phyloP scores from a whole-genome alignment of 30 jellyfish, hydroid and myxozoan species.

The Turritopsis dohrnii region DNA sequence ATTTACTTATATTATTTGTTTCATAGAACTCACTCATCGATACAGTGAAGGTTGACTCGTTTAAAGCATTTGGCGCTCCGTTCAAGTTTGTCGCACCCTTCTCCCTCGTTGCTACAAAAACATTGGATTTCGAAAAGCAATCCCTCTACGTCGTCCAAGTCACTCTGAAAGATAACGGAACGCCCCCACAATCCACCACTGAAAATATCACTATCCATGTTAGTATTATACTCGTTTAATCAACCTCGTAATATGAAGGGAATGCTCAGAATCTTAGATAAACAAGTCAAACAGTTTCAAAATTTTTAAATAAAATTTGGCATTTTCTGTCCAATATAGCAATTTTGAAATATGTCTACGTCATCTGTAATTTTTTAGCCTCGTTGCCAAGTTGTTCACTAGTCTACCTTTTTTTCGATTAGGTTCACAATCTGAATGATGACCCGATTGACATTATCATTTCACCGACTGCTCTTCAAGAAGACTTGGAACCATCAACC shows the following conservation, averaged over 20 bases:
- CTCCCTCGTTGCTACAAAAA: constrained; percentile 37
- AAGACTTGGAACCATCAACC: constrained; percentile 37
- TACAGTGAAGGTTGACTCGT: not conserved
- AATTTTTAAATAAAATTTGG: too few relatives aligned
- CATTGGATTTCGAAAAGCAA: constrained; percentile 44
- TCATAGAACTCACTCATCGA: constrained; percentile 10
- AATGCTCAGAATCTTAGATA: not conserved
- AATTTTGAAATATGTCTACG: too few relatives aligned
- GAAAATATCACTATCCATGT: constrained; percentile 43
- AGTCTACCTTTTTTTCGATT: not conserved
- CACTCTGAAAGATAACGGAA: constrained; percentile 51
- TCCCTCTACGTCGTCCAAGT: constrained; percentile 34
- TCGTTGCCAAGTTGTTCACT: not conserved
- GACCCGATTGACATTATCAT: constrained; percentile 54
- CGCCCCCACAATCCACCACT: constrained; percentile 54
- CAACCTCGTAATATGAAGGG: not conserved
- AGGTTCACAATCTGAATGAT: constrained; percentile 65
- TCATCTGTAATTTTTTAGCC: not conserved
- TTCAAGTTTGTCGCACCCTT: constrained; percentile 17
- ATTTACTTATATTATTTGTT: not conserved
- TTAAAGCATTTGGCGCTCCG: constrained; percentile 32
- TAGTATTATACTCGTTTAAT: not conserved
- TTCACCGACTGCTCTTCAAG: constrained; percentile 42
- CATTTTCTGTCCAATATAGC: too few relatives aligned
- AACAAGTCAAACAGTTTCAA: too few relatives aligned